phyloP scores from a whole-genome alignment of 2,888 invertebrate species.

The Blastobasis adustella region DNA sequence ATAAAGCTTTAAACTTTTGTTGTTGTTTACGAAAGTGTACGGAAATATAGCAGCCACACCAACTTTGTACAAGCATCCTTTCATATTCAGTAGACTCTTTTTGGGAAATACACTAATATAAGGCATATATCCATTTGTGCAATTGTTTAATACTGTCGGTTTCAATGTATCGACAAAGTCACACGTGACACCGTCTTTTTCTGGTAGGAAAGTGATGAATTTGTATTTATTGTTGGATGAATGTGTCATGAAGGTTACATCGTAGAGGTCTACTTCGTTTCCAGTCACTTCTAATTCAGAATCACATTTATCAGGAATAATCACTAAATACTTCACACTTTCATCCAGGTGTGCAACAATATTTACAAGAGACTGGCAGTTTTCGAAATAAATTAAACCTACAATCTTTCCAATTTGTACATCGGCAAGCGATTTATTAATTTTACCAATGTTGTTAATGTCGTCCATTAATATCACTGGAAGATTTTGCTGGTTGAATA shows the following conservation, averaged over 20 bases:
- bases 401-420: conserved; percentile 13
- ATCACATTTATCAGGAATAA: conserved; percentile 18
- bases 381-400: conserved; percentile 21
- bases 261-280: conserved; percentile 18
- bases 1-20: conserved; percentile 23
- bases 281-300: conserved; percentile 19
- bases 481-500: no score
- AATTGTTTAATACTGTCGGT: conserved; percentile 26
- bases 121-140: conserved; percentile 24
- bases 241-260: conserved; percentile 31
- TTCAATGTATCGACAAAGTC: conserved; percentile 14
- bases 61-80: conserved; percentile 40
- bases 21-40: conserved; percentile 31
- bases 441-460: no score
- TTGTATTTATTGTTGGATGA: conserved; percentile 11
- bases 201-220: conserved; percentile 29
- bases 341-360: conserved; percentile 14
- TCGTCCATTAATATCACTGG: no score
- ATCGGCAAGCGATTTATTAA: no score
- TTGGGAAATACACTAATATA: conserved; percentile 25
- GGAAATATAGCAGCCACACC: conserved; percentile 43
- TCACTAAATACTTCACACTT: conserved; percentile 28
- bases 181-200: conserved; percentile 33
- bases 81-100: conserved; percentile 33
- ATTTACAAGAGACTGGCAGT: conserved; percentile 16